Base-by-base conservation (phyloP, 2,113 vertebrate species). In the Petrocephalus microphthalmus region DNA sequence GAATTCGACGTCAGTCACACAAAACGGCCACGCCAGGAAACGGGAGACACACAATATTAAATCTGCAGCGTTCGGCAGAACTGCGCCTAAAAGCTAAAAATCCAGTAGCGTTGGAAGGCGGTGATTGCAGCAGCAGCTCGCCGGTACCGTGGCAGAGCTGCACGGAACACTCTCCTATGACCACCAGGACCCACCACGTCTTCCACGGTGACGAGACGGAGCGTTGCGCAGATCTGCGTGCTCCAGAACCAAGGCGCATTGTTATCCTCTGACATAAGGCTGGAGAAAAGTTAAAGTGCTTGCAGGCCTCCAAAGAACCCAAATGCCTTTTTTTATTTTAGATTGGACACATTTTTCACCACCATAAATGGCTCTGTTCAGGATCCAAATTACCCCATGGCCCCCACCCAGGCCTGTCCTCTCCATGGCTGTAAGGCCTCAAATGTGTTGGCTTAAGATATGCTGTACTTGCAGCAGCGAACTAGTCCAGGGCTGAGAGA, bases 301-400 rank as follows among this genome's bases (percentile, higher is more conserved):
- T 84, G 89, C 90, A 84, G 89, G 88, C 88, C 29, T 54, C 90
- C 52, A 10, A 29, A 82, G 86, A 88, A 45, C 84, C 87, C 78
- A 45, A 87, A 89, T n/a, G 74, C 7, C 88, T 85, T 89, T 71
- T 82, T 90, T 88, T 74, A 89, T 88, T 90, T 89, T 89, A 88
- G 29, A 78, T 52, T 83, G 53, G 71, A 67, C 87, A 15, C 56
- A 81, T 60, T 89, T 89, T 57, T 89, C 84, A 90, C 86, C 84
- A 52, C 92, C 90, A 91, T 91, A 91, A 88, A 92, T 90, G 91
- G 91, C 81, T 60, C 54, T 86, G 87, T 91, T 93, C 84, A 91
- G 92, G 86, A 89, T 89, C 84, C 81, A 86, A 89, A 90, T 90
- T 92, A 89, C 89, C 89, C 83, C 81, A 88, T 49, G 88, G 7